phyloP scores from a whole-genome alignment of 2,113 vertebrate species.

The Leptobrachium leishanense region DNA sequence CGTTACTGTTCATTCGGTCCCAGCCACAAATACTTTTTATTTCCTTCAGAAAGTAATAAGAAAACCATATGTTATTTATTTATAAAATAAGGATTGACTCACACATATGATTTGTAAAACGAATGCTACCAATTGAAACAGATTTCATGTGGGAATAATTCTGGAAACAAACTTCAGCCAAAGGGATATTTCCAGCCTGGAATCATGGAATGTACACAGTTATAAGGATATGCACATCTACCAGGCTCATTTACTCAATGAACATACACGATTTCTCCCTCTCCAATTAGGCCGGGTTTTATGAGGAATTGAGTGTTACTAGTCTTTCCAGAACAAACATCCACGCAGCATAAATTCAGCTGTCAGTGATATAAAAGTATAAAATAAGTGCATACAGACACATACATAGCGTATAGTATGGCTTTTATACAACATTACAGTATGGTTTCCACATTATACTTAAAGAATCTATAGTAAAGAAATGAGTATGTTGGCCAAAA shows the following conservation, averaged over 20 bases:
- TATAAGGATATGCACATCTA: conserved; percentile 19
- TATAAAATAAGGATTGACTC: conserved; percentile 42
- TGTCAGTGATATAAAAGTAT: background rate
- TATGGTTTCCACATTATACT: background rate
- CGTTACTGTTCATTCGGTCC: conserved; percentile 29
- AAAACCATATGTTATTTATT: conserved; percentile 48
- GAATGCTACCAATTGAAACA: conserved; percentile 44
- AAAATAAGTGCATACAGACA: conserved; percentile 8
- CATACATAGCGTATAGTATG: background rate
- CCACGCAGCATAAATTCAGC: conserved; percentile 31
- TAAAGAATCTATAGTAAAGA: background rate
- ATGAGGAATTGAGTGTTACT: conserved; percentile 29
- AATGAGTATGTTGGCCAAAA: background rate
- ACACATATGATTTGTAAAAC: conserved; percentile 40
- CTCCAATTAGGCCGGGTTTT: conserved; percentile 23
- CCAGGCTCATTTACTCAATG: background rate
- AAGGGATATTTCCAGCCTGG: conserved; percentile 37
- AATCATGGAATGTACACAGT: conserved; percentile 30
- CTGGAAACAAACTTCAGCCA: conserved; percentile 36
- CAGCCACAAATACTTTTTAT: conserved; percentile 26
- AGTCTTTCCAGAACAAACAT: background rate
- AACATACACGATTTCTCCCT: conserved; percentile 19
- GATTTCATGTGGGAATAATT: conserved; percentile 39
- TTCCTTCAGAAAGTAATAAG: conserved; percentile 28
- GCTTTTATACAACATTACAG: conserved; percentile 9